Evolutionary conservation across 2,113 vertebrate genomes (phyloP).

Genomic region (human (Homo sapiens)): DNA sequence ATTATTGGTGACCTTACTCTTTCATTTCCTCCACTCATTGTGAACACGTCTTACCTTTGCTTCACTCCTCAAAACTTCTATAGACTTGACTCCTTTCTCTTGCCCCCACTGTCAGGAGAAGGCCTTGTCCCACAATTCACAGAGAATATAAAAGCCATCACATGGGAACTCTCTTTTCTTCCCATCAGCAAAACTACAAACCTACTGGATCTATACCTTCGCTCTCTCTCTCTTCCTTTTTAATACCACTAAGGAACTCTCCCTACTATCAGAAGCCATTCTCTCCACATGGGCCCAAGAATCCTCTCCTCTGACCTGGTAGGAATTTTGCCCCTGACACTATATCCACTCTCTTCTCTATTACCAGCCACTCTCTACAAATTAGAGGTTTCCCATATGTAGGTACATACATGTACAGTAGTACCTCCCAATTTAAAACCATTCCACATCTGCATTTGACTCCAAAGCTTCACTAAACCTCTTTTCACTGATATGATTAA

Average conservation of each 20-base stretch:
- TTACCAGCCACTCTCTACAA: neutral
- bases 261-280: neutral
- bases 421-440: neutral
- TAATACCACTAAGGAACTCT: neutral
- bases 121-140: neutral
- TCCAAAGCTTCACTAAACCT: neutral
- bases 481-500: neutral
- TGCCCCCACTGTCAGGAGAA: neutral
- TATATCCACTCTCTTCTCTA: neutral
- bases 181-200: neutral
- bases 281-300: neutral
- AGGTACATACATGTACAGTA: neutral
- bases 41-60: neutral
- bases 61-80: neutral
- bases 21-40: neutral
- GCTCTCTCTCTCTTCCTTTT: neutral
- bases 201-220: neutral
- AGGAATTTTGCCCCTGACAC: neutral
- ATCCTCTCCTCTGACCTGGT: neutral
- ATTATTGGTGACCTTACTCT: neutral
- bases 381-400: neutral
- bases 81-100: neutral
- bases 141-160: neutral
- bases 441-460: neutral
- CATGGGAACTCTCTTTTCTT: neutral